Evolutionary conservation across 2,113 vertebrate genomes (phyloP).

Genomic region (Pseudorectes ferrugineus): DNA sequence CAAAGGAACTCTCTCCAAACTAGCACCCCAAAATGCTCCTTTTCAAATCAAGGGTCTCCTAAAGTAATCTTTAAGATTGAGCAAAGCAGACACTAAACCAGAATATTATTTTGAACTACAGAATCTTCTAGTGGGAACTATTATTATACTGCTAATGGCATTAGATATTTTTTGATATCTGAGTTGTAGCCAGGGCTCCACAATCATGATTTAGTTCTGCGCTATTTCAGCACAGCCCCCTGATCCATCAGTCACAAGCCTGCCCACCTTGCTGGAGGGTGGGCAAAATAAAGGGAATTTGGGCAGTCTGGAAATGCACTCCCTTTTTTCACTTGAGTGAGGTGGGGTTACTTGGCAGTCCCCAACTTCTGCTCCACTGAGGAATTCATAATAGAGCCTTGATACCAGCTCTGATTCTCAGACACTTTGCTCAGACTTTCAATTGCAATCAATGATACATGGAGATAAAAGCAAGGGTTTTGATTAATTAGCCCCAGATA

Average conservation of each 20-base stretch:
- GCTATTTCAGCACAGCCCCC: neutral
- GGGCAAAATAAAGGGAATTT: neutral
- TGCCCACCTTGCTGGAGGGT: neutral
- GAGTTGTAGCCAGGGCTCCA: neutral
- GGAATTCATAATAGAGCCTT: neutral
- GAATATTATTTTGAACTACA: neutral
- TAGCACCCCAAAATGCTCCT: neutral
- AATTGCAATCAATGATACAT: neutral
- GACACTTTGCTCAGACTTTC: neutral
- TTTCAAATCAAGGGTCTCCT: neutral
- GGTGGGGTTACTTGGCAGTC: neutral
- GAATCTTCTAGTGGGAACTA: neutral
- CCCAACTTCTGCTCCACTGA: neutral
- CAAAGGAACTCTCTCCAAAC: neutral
- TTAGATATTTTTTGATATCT: neutral
- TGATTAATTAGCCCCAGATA: conserved; percentile 7
- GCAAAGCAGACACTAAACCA: neutral
- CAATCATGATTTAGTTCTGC: neutral
- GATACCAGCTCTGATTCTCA: neutral
- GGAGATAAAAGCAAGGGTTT: neutral
- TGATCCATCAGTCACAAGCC: neutral
- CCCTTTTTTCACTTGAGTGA: neutral
- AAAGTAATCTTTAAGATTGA: neutral
- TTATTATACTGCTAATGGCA: neutral
- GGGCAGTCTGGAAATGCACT: neutral